Evolutionary conservation across 2,797 vertebrate species (phyloP).

Genomic region (Pseudocheirus occidentalis): DNA sequence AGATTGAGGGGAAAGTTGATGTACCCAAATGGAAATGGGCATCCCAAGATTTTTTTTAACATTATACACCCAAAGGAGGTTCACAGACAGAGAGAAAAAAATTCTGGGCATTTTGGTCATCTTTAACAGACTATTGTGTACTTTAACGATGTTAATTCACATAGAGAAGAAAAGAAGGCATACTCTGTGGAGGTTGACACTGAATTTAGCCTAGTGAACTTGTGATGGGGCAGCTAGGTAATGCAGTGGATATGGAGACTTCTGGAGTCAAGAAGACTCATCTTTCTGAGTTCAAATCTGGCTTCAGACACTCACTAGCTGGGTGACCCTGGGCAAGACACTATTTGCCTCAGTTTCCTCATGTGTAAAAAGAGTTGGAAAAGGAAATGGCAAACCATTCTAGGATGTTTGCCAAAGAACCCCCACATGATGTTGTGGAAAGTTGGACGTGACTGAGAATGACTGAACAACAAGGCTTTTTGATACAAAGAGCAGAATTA

Average conservation of each 20-base stretch:
- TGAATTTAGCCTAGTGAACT: not conserved
- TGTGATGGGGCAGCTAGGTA: not conserved
- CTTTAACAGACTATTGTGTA: not conserved
- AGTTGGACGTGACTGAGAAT: not conserved
- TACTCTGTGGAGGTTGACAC: not conserved
- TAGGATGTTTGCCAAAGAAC: not conserved
- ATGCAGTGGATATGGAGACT: not conserved
- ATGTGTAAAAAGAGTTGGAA: not conserved
- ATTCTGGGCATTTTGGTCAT: not conserved
- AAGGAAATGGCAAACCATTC: not conserved
- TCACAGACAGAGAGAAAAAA: not conserved
- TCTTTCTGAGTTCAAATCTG: not conserved
- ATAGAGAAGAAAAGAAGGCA: not conserved
- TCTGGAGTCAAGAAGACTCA: not conserved
- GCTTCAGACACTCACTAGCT: not conserved
- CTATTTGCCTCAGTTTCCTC: not conserved
- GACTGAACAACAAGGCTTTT: not conserved
- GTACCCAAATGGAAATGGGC: not conserved
- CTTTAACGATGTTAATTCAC: not conserved
- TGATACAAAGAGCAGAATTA: not conserved
- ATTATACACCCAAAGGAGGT: not conserved
- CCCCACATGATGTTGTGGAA: not conserved
- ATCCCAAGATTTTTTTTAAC: not conserved
- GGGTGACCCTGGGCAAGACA: not conserved
- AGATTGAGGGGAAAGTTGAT: not conserved